Base-by-base conservation (phyloP, 2,113 vertebrate species). In the Strigops habroptila region DNA sequence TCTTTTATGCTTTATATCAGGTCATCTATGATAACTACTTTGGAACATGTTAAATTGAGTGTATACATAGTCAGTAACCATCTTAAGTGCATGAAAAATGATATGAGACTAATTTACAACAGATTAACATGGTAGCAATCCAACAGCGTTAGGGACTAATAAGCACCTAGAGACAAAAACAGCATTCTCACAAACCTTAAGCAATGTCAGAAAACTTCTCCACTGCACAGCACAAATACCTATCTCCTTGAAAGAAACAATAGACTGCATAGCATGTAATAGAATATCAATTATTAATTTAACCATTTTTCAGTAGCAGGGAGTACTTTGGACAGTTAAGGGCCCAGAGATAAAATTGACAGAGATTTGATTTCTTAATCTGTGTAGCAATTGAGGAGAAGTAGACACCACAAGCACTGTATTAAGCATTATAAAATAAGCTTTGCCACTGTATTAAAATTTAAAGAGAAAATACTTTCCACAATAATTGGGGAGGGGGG, bases 211-310 rank as follows among this genome's bases (percentile, higher is more conserved):
- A 91, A 95, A 95, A 96, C 91, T 97, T 91, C 60, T 91, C 48
- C 82, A 65, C 41, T 91, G 53, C 35, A 69, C 49, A 86, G 57
- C 46, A 92, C 52, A 90, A 93, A 96, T 71, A 87, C 49, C 39
- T 85, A 5, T 63, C 33, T 92, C 77, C n/a, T 73, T 53, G 85
- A 90, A 91, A 74, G 74, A 97, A 90, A 96, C 85, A 95, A 94
- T 64, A 85, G 15, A 5, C 39, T 88, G 51, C 60, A 64, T 55
- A 88, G 43, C 41, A 62, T 74, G 55, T 74, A 79, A 96, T 86
- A 92, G 55, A 90, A 94, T 93, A 97, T 97, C 93, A 97, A 95
- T 97, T 98, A 97, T 97, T 97, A 93, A 97, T 92, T 95, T 87
- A 86, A 76, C 30, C 23, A 79, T 76, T 97, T 97, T 96, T 93